Conservation (phyloP, 2,888 invertebrate genomes). For the Lasioglossum zephyrum region DNA sequence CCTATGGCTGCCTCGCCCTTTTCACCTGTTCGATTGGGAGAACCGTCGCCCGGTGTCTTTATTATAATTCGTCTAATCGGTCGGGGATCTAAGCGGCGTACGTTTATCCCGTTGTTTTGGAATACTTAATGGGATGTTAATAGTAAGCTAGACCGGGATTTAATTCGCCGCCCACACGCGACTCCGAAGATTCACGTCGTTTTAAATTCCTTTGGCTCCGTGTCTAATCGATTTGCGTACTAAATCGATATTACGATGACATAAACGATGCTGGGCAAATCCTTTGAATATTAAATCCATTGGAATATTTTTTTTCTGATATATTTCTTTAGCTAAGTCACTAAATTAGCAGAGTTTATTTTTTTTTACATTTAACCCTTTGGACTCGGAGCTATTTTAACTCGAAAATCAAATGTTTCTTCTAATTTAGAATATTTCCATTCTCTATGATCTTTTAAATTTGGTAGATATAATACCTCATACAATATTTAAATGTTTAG, state of each 20-base stretch:
- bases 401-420: no score
- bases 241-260: background rate
- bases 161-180: conserved; percentile 6
- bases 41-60: conserved; percentile 10
- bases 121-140: conserved; percentile 4
- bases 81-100: background rate
- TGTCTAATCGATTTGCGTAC: background rate
- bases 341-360: background rate
- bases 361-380: background rate
- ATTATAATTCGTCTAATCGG: conserved; percentile 19
- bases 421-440: no score
- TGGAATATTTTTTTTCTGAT: background rate
- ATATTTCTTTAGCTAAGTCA: no score
- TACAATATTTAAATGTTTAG: no score
- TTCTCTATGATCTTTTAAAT: no score
- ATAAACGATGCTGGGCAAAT: background rate
- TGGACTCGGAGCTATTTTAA: no score
- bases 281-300: background rate
- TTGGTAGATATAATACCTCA: no score
- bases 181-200: background rate
- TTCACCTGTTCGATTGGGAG: conserved; percentile 19
- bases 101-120: background rate
- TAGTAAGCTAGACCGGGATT: background rate
- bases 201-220: background rate
- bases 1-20: background rate